Evolutionary conservation across 2,888 invertebrate species (phyloP), one percentile per base, ranked within the genome.

Genomic region (Watsonalla cultraria): DNA sequence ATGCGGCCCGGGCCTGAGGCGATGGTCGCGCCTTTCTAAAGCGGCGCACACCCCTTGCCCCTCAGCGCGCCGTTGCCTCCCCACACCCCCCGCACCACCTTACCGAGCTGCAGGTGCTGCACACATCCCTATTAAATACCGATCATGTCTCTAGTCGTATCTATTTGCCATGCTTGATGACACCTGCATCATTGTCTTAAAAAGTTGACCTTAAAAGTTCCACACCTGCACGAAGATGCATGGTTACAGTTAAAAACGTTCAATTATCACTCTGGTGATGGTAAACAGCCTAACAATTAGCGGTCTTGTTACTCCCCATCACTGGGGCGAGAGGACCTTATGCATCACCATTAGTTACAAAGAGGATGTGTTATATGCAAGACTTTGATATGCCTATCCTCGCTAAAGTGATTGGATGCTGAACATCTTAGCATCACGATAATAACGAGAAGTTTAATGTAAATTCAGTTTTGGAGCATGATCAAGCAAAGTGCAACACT

Each of bases 1-100:
- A 90, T 90, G 90, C 88, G 90, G 90, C 87, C 81, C 85, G 81
- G 80, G 90, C 90, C 90, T 79, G 87, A 80, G 90, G 90, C 90
- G 82, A 89, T 89, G 86, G 90, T 90, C 88, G 90, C 90, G 90
- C 90, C 90, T 90, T 90, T 90, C 90, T 90, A 90, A 90, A 90
- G 90, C 89, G 89, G 88, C 86, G 82, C 84, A 83, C 78, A 73
- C 73, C 79, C 79, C 79, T 78, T 78, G 68, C 78, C 72, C 71
- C 70, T 69, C 72, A 68, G 76, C 76, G 58, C 63, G 33, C 67
- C 78, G 66, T 78, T 67, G 69, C 65, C 73, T 68, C 76, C 74
- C 70, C 74, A 72, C 76, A 74, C 77, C 77, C 82, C 80, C 75
- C 82, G 14, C 69, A 78, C 74, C 76, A 77, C 77, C 73, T 76